Evolutionary conservation across 2,113 vertebrate species (phyloP), one percentile per base, ranked within the genome.

Genomic region (Apaloderma vittatum): DNA sequence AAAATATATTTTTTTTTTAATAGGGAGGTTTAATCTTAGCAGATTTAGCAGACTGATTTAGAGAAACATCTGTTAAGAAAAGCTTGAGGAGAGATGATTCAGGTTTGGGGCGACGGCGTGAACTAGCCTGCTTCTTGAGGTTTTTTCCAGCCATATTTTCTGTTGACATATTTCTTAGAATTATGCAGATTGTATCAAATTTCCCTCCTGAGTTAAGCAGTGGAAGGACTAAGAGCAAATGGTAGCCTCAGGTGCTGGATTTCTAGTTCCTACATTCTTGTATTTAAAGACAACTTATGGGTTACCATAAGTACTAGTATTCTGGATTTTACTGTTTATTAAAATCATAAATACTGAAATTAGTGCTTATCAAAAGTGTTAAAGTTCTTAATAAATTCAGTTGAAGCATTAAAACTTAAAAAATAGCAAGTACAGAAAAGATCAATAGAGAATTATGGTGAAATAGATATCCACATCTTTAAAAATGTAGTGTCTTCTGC

Each of bases 61-160:
- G 20, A 73, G 8, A 84, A 84, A 74, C 3, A 32, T 30, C 15
- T 59, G 15, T 51, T 15, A 55, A 32, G 17, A 57, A 70, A 43
- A 88, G 5, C 4, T 59, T 43, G 12, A 15, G 18, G 13, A 66
- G 30, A 62, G 5, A 6, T 65, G 23, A 23, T 83, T 77, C 21
- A 27, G 4, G 3, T 2, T 30, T 70, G 46, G 72, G 61, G 14
- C 16, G 65, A 0, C 1, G 8, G 2, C 30, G 6, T 43, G 59
- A 18, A 45, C 52, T 72, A 88, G 11, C 18, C 20, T 75, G 48
- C 5, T 10, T 57, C 15, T 15, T 58, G 40, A 63, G 5, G 8
- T 70, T 23, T 19, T 13, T 59, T 61, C 9, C 21, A 76, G 18
- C 0, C 13, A 11, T 36, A 7, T 61, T 86, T 63, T 75, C 37